Evolutionary conservation across 2,797 vertebrate genomes (phyloP).

Genomic region (Phrynocephalus forsythii): DNA sequence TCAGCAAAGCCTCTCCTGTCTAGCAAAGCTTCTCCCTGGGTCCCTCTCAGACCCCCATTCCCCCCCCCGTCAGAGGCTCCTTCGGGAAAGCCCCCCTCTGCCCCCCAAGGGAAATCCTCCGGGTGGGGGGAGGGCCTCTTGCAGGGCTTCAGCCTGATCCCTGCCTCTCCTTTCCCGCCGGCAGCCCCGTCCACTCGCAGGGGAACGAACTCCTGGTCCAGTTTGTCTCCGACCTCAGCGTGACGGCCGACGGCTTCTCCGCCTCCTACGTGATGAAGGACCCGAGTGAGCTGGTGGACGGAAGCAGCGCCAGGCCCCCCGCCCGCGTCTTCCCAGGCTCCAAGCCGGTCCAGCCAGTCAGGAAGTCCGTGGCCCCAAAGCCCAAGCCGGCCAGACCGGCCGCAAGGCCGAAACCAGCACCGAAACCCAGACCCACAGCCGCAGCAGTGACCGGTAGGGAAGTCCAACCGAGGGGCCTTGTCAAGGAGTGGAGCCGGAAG

Average conservation of each 20-base stretch:
- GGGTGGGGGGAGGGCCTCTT: too few species aligned
- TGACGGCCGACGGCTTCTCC: conserved; percentile 89
- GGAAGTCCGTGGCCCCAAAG: neutral
- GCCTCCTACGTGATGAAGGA: conserved; percentile 74
- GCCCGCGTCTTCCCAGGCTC: conserved; percentile 63
- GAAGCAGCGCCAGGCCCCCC: neutral
- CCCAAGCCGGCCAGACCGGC: neutral
- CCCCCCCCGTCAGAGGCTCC: too few species aligned
- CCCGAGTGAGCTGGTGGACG: neutral
- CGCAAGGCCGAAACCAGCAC: conserved; percentile 6
- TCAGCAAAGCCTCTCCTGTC: neutral
- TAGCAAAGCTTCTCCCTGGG: neutral
- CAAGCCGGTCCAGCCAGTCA: conserved; percentile 11
- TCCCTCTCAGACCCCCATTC: too few species aligned
- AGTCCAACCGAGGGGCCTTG: too few species aligned
- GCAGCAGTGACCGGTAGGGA: neutral
- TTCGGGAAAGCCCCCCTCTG: too few species aligned
- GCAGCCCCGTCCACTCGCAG: conserved; percentile 77
- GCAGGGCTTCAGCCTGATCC: neutral
- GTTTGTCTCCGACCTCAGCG: conserved; percentile 92
- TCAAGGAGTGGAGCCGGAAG: too few species aligned
- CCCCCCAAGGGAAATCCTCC: too few species aligned
- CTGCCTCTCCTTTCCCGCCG: neutral
- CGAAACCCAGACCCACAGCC: conserved; percentile 28
- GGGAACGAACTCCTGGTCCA: conserved; percentile 89